Evolutionary conservation across 2,888 invertebrate genomes (phyloP), one percentile per base, ranked within the genome.

Genomic region (Lepidochrysops patricia): DNA sequence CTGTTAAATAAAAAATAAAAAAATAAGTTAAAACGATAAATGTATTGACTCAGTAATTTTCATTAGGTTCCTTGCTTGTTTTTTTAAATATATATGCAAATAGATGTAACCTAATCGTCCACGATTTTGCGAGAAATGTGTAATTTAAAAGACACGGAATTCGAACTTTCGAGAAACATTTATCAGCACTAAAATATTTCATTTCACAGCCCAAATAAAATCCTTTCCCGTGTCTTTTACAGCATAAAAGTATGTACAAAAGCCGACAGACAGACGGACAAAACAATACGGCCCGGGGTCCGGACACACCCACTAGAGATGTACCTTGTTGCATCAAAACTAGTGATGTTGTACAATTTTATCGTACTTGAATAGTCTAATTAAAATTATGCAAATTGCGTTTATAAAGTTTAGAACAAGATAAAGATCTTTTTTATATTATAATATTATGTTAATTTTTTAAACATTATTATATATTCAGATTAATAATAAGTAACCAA

Each of bases 271-370:
- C 80, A 74, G 80, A 82, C 84, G 75, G 80, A 84, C 87, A 81
- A 84, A 84, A 89, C 88, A 89, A 89, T 88, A 84, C 84, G 76
- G 80, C 85, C 75, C 72, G 76, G 73, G 84, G 84, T 76, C 70
- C 76, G 68, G 86, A 80, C 88, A 87, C 87, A 82, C 86, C 86
- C 84, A 77, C 75, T 72, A 75, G 73, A 66, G 64, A 9, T 27
- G 54, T 32, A 9, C 54, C 54, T 15, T 7, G 54, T 32, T 32
- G n/a, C 23, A 19, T 54, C 32, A 19, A 54, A 9, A 12, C 29
- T 75, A 78, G 78, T 76, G 79, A 74, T 71, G 80, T 62, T 4
- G 15, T 19, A 13, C 29, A 43, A 4, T 23, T 43, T 43, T 37
- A 19, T 43, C 19, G 19, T 43, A 43, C 12, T 43, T 4, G 23